Percentiles rank a stretch among this genome's conserved stretches.
Evolutionary conservation across 2,888 invertebrate species (phyloP).

Genomic region (Caenorhabditis sp.): DNA sequence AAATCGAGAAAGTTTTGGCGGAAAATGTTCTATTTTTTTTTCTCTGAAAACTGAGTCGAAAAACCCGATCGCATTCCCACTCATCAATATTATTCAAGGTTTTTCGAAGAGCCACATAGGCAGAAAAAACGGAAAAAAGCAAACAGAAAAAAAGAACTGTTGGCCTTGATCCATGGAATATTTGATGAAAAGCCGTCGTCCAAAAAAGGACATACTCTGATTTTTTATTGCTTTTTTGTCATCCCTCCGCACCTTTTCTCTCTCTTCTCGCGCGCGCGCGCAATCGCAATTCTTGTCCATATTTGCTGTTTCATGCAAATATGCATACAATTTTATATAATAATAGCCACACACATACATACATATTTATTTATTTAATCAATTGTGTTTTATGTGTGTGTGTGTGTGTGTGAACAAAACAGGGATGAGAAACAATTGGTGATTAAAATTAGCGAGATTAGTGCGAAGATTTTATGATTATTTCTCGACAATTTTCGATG

Average conservation of each 20-base stretch:
- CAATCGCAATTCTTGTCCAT: background rate
- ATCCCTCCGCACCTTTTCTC: background rate
- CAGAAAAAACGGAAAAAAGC: background rate
- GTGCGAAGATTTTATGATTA: no score
- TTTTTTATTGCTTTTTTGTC: slow-evolving; percentile 1
- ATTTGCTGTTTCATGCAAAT: slow-evolving; percentile 1
- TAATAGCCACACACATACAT: background rate
- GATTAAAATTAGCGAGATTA: no score
- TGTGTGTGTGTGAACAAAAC: background rate
- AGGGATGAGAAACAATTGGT: no score
- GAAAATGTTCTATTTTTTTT: no score
- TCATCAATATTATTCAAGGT: no score
- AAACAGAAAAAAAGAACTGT: background rate
- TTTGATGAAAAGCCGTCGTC: background rate
- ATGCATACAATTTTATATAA: background rate
- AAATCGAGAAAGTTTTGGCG: no score
- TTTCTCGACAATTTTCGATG: no score
- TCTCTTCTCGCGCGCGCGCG: background rate
- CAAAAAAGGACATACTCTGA: background rate
- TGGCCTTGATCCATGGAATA: slow-evolving; percentile 1
- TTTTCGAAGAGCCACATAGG: no score
- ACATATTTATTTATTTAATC: background rate
- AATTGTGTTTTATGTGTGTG: background rate
- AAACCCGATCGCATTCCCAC: no score
- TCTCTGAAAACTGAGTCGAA: no score